These are phyloP conservation scores for Morpho achilles DNA, from an alignment of 2,888 invertebrate genomes.

Conservation along the genomic window DNA sequence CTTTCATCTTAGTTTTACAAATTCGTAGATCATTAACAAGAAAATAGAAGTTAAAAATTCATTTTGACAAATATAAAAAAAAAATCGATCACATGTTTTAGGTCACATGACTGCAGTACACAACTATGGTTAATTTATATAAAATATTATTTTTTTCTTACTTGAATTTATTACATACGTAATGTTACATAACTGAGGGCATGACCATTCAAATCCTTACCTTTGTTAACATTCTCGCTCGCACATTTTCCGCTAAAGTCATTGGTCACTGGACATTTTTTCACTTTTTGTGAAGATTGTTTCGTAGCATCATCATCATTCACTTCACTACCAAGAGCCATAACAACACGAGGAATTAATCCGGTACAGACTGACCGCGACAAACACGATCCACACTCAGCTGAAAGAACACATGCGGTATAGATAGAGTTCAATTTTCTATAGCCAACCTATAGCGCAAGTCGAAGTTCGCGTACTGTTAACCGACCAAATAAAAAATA, in stretches of 20 bases:
- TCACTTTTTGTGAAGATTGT: constrained; percentile 72
- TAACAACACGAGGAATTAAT: constrained; percentile 78
- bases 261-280: constrained; percentile 67
- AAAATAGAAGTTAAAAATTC: neutral
- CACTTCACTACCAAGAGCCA: constrained; percentile 80
- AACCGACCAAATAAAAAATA: constrained; percentile 29
- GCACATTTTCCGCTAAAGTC: constrained; percentile 64
- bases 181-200: constrained; percentile 75
- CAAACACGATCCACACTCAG: constrained; percentile 73
- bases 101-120: constrained; percentile 57
- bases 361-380: constrained; percentile 71
- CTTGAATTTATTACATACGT: constrained; percentile 45
- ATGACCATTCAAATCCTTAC: constrained; percentile 64
- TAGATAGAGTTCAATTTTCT: constrained; percentile 71
- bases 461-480: constrained; percentile 35
- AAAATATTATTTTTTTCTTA: constrained; percentile 35
- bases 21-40: neutral
- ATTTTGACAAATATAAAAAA: constrained; percentile 13
- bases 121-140: constrained; percentile 31
- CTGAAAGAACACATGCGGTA: constrained; percentile 77
- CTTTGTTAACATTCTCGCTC: constrained; percentile 67
- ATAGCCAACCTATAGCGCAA: constrained; percentile 35
- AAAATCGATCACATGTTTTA: constrained; percentile 56
- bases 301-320: constrained; percentile 73
- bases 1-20: too few relatives aligned